phyloP scores from a whole-genome alignment of 2,888 invertebrate species.

The Mimumesa dahlbomi region DNA sequence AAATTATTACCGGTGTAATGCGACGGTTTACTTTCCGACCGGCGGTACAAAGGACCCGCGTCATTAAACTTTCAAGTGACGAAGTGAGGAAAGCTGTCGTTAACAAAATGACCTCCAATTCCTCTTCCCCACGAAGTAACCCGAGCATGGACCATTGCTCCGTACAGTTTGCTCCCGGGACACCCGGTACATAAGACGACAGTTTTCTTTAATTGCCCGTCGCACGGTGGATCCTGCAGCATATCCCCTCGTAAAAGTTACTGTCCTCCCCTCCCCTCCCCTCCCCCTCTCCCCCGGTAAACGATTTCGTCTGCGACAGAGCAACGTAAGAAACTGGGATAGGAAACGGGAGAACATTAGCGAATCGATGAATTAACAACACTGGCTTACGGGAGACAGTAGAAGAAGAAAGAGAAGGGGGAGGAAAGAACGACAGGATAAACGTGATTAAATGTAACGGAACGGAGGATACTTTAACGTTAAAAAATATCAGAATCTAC shows the following conservation, averaged over 20 bases:
- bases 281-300: too few species aligned
- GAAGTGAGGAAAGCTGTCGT: conserved; percentile 61
- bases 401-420: too few species aligned
- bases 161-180: conserved; percentile 47
- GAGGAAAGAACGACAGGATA: too few species aligned
- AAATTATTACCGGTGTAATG: conserved; percentile 33
- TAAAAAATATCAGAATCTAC: too few species aligned
- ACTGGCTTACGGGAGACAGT: too few species aligned
- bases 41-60: conserved; percentile 3
- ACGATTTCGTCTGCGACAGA: conserved; percentile 11
- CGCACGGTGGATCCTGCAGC: conserved; percentile 56
- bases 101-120: conserved; percentile 58
- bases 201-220: conserved; percentile 73
- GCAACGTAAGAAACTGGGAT: neutral
- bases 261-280: too few species aligned
- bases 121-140: conserved; percentile 22
- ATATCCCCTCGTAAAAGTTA: conserved; percentile 66
- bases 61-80: conserved; percentile 57
- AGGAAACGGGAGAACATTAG: neutral
- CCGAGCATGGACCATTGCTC: conserved; percentile 55
- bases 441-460: too few species aligned
- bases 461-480: too few species aligned
- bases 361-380: neutral
- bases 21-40: conserved; percentile 33
- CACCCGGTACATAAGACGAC: conserved; percentile 54